Evolutionary conservation across 2,797 vertebrate species (phyloP).

Genomic region (Coranthus polyacanthus): DNA sequence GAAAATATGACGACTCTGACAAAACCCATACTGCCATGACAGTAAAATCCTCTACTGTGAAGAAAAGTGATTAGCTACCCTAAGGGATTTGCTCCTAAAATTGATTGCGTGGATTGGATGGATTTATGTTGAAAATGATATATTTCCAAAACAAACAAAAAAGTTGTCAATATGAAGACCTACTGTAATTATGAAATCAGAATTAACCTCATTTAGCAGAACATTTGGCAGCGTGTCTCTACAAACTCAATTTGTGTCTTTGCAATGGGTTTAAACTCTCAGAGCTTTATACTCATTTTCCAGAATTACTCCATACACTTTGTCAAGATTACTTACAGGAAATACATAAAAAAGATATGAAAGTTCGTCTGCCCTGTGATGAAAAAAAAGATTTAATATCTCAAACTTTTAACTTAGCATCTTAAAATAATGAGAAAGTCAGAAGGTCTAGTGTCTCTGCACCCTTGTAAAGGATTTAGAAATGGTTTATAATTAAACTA

Average conservation of each 20-base stretch:
- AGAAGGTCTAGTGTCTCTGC: too few relatives aligned
- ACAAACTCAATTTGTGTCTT: neutral
- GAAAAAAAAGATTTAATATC: too few relatives aligned
- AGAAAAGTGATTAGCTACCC: conserved; percentile 20
- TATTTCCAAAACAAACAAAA: conserved; percentile 2
- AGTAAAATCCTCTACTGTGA: conserved; percentile 27
- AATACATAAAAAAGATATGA: neutral
- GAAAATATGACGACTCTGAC: conserved; percentile 15
- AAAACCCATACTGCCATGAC: conserved; percentile 11
- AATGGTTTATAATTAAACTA: too few relatives aligned
- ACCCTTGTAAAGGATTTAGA: too few relatives aligned
- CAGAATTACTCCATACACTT: neutral
- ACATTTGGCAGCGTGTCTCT: neutral
- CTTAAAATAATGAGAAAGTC: too few relatives aligned
- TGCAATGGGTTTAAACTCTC: neutral
- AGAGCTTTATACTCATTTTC: neutral
- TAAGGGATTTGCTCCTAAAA: conserved; percentile 27
- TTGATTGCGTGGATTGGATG: conserved; percentile 27
- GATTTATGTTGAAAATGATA: conserved; percentile 23
- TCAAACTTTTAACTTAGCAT: too few relatives aligned
- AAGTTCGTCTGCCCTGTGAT: too few relatives aligned
- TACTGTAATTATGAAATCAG: neutral
- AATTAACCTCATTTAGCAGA: neutral
- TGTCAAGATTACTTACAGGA: neutral
- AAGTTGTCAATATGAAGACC: neutral